Evolutionary conservation across 2,797 vertebrate genomes (phyloP).

Genomic region (Argya squamiceps): DNA sequence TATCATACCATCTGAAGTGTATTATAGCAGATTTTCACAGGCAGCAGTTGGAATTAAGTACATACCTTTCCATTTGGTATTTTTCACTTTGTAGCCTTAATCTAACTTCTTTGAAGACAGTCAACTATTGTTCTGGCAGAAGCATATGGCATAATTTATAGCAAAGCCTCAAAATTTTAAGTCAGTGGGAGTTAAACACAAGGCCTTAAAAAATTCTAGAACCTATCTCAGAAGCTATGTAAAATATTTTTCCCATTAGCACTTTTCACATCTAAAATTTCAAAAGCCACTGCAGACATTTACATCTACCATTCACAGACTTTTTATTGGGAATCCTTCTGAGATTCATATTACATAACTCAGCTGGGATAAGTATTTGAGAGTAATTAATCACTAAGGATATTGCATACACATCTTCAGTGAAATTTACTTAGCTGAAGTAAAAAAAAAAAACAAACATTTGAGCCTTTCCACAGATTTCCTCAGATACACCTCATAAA

Average conservation of each 20-base stretch:
- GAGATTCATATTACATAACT: slow-evolving; percentile 6
- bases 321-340: not conserved
- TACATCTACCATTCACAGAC: not conserved
- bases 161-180: not conserved
- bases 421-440: not conserved
- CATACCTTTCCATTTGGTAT: not conserved
- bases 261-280: not conserved
- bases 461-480: not conserved
- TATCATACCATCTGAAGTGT: not conserved
- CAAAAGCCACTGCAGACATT: slow-evolving; percentile 9
- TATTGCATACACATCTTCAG: not conserved
- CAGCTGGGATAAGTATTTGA: slow-evolving; percentile 3
- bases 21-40: slow-evolving; percentile 15
- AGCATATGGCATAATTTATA: slow-evolving; percentile 13
- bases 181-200: not conserved
- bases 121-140: slow-evolving; percentile 7
- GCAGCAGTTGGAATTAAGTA: not conserved
- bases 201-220: not conserved
- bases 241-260: slow-evolving; percentile 37
- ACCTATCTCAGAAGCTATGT: not conserved
- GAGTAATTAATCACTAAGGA: slow-evolving; percentile 9
- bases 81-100: not conserved
- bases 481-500: not conserved
- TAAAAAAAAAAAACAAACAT: slow-evolving; percentile 5
- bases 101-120: slow-evolving; percentile 4